Base-by-base conservation (phyloP, 2,113 vertebrate genomes). In the Serranochromis macrocephalus region DNA sequence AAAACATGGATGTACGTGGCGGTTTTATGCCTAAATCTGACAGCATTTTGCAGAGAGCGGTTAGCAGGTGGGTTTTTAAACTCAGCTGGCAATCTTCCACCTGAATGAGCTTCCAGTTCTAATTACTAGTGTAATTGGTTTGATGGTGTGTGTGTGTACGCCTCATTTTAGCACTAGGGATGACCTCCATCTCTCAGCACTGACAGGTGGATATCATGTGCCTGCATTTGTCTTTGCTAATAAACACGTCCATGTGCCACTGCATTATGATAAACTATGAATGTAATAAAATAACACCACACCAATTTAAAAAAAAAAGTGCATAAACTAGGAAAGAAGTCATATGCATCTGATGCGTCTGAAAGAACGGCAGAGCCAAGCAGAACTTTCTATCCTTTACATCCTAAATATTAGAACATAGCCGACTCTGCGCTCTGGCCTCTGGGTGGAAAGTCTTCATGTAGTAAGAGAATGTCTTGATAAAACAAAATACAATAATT, bases 41-140 rank as follows among this genome's bases (percentile, higher is more conserved):
- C 58, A 81, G 24, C 11, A 33, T 38, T 87, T 80, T 42, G 2
- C 31, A 55, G n/a, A 54, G 75, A 47, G 38, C 13, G 29, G 31
- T 38, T 80, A 33, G 42, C 82, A 57, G 36, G 81, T 42, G 49
- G 79, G 57, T 63, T 45, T 89, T 89, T 47, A 71, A 83, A 89
- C 57, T 85, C 89, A 86, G 88, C 86, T 89, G 92, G 80, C 88
- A 92, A 92, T 91, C 86, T 87, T 87, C 54, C 73, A 82, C 63
- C 82, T 80, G 89, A 91, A 88, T 84, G 63, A 92, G 91, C 89
- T 83, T 89, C 83, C 68, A 49, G 81, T 63, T 85, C 31, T 81
- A 91, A 92, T 83, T 93, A 89, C 71, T 73, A 9, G 24, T 66
- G 68, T 90, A 94, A 93, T 83, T 88, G 86, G 85, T 71, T 63